Percentiles rank a stretch among this genome's conserved stretches.
Conservation (phyloP, 2,888 invertebrate genomes). For the Mylabris sibirica region DNA sequence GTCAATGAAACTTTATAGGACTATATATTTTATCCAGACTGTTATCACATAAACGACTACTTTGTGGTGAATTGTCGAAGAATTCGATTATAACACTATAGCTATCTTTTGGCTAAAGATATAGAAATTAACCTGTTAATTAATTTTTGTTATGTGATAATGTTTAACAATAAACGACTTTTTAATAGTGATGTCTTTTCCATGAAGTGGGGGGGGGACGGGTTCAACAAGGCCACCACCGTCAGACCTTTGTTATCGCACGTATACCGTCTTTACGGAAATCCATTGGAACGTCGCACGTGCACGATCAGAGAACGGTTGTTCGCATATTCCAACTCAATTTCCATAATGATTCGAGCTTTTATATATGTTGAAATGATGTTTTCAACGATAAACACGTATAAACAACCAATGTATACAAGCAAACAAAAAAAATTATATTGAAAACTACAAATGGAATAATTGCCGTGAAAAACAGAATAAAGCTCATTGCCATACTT, state of each 20-base stretch:
- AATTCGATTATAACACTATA: background rate
- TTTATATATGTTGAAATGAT: conserved; percentile 44
- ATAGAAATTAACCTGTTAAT: too few species aligned
- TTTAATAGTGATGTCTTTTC: background rate
- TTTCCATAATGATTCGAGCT: conserved; percentile 49
- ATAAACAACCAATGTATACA: conserved; percentile 22
- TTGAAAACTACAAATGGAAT: background rate
- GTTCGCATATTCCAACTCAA: conserved; percentile 53
- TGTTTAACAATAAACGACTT: conserved; percentile 25
- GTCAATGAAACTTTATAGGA: conserved; percentile 36
- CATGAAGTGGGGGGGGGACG: background rate
- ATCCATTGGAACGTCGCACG: conserved; percentile 57
- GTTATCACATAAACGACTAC: conserved; percentile 33
- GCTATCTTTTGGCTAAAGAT: background rate
- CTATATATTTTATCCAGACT: conserved; percentile 34
- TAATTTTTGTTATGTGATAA: background rate
- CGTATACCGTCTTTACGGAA: conserved; percentile 61
- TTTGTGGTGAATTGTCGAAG: conserved; percentile 22
- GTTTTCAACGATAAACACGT: conserved; percentile 30
- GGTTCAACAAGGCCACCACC: conserved; percentile 14
- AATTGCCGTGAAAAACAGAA: too few species aligned
- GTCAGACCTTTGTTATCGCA: conserved; percentile 59
- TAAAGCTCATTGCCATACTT: background rate
- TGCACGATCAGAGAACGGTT: conserved; percentile 55
- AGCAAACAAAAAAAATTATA: conserved; percentile 20